These are phyloP conservation scores for Numida meleagris DNA, from an alignment of 2,113 vertebrate species.

Conservation along the genomic window DNA sequence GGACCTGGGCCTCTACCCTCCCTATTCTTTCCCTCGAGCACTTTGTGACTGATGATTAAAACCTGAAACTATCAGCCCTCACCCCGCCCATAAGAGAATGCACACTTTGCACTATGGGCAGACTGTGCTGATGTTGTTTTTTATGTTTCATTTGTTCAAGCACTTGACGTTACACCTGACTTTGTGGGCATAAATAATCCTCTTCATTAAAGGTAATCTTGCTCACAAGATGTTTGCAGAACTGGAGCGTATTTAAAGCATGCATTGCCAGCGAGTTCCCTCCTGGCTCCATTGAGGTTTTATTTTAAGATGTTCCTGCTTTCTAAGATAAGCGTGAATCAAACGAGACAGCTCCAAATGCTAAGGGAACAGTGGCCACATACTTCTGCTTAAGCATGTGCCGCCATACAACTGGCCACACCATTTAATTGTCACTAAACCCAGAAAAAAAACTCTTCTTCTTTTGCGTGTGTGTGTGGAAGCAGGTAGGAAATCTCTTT, in stretches of 20 bases:
- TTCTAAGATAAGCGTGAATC: constrained; percentile 50
- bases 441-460: constrained; percentile 10
- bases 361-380: not conserved
- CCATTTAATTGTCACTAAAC: constrained; percentile 4
- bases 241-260: not conserved
- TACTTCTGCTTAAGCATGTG: not conserved
- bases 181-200: not conserved
- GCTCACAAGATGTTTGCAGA: not conserved
- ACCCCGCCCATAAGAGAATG: not conserved
- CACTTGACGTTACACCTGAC: not conserved
- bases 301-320: constrained; percentile 67
- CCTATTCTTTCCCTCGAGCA: not conserved
- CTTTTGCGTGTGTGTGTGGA: constrained; percentile 17
- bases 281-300: constrained; percentile 8
- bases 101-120: fast-evolving
- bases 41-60: not conserved
- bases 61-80: not conserved
- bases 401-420: fast-evolving
- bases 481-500: constrained; percentile 59
- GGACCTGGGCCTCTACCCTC: not conserved
- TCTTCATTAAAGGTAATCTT: not conserved
- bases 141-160: not conserved
- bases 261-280: not conserved
- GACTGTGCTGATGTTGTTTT: not conserved
- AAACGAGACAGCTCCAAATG: not conserved